These are phyloP conservation scores for Oscheius sp. DNA, from an alignment of 2,888 invertebrate genomes.

Conservation along the genomic window DNA sequence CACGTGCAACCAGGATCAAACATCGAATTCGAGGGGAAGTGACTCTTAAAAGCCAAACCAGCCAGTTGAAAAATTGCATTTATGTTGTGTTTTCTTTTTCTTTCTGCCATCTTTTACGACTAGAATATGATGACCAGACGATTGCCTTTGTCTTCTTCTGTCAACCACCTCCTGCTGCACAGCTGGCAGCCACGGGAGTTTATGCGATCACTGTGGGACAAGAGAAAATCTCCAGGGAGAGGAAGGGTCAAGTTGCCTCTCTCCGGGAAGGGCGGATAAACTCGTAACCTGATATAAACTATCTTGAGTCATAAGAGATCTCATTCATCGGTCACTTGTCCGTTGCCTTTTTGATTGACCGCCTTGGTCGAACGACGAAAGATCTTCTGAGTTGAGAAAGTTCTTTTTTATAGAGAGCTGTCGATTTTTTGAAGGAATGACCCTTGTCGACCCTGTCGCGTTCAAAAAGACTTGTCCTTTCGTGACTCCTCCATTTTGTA, in stretches of 20 bases:
- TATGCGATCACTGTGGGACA: slow-evolving; percentile 17
- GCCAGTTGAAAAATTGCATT: background rate
- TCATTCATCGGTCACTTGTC: background rate
- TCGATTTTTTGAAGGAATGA: too few relatives aligned
- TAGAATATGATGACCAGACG: background rate
- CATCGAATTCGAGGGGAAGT: background rate
- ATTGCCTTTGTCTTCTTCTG: background rate
- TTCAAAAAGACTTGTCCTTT: too few relatives aligned
- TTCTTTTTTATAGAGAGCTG: too few relatives aligned
- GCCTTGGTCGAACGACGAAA: too few relatives aligned
- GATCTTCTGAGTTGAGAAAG: too few relatives aligned
- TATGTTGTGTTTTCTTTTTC: background rate
- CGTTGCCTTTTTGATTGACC: too few relatives aligned
- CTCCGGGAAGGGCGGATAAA: background rate
- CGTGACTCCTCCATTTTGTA: too few relatives aligned
- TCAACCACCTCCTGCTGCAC: slow-evolving; percentile 21
- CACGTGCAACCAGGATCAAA: background rate
- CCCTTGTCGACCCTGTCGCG: too few relatives aligned
- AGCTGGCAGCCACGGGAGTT: slow-evolving; percentile 23
- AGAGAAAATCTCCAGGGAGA: background rate
- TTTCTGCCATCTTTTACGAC: too few relatives aligned
- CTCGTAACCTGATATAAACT: background rate
- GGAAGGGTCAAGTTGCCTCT: slow-evolving; percentile 15
- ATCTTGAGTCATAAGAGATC: background rate
- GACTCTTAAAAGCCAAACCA: background rate